These are phyloP conservation scores for Eupithecia insigniata DNA, from an alignment of 2,888 invertebrate species.

Conservation along the genomic window DNA sequence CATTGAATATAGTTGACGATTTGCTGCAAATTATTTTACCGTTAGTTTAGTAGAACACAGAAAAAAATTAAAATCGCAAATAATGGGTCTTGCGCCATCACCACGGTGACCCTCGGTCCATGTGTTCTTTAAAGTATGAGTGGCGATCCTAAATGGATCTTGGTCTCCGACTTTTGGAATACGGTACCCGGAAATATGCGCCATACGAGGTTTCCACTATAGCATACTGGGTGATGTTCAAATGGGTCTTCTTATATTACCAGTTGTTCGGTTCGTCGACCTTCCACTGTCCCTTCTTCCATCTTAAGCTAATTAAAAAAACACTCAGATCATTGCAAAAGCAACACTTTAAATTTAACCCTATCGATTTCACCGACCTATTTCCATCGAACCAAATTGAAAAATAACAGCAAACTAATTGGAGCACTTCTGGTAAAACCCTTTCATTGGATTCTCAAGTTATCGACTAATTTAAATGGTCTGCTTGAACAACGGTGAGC, in stretches of 20 bases:
- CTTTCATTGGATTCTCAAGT: conserved; percentile 79
- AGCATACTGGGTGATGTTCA: neutral
- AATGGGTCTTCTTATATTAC: neutral
- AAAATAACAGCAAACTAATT: conserved; percentile 84
- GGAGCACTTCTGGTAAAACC: conserved; percentile 79
- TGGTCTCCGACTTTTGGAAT: too few species aligned
- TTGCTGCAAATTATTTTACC: too few species aligned
- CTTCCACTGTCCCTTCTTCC: neutral
- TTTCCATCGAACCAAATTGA: conserved; percentile 73
- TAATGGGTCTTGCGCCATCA: too few species aligned
- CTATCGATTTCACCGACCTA: conserved; percentile 67
- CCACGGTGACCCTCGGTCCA: too few species aligned
- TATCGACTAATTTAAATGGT: conserved; percentile 82
- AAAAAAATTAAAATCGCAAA: too few species aligned
- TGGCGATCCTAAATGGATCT: neutral
- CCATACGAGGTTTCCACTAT: too few species aligned
- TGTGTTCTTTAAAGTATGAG: too few species aligned
- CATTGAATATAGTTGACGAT: too few species aligned
- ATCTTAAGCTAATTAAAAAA: neutral
- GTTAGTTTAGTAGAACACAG: too few species aligned
- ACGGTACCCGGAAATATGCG: too few species aligned
- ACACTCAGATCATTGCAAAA: conserved; percentile 19
- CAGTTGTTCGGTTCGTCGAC: neutral
- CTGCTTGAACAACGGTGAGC: conserved; percentile 69
- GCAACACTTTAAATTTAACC: conserved; percentile 27